phyloP scores from a whole-genome alignment of 2,797 vertebrate species.

The Picus viridis region DNA sequence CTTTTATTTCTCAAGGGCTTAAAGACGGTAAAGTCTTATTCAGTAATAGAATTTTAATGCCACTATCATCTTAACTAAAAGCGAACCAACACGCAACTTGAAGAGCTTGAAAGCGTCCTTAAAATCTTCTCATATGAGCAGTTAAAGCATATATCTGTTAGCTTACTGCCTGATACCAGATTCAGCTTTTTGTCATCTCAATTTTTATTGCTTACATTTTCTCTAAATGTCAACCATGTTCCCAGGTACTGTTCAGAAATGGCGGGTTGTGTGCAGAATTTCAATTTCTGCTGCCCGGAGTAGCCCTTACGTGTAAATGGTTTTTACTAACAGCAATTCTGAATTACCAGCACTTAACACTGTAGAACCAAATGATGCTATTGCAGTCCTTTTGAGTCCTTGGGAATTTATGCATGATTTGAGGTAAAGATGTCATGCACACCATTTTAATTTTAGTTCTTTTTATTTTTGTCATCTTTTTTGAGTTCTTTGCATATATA shows the following conservation, averaged over 20 bases:
- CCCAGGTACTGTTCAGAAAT: background rate
- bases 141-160: background rate
- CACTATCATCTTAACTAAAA: background rate
- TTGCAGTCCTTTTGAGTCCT: background rate
- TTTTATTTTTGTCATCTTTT: background rate
- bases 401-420: background rate
- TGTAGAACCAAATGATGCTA: background rate
- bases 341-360: background rate
- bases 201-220: background rate
- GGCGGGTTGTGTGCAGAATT: rapidly evolving
- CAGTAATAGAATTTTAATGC: background rate
- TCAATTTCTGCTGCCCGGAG: background rate
- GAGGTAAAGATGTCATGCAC: background rate
- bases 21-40: background rate
- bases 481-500: background rate
- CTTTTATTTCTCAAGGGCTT: background rate
- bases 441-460: background rate
- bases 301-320: background rate
- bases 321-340: background rate
- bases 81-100: no score
- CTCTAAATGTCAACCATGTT: background rate
- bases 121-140: background rate
- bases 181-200: background rate
- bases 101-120: background rate
- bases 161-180: background rate